Evolutionary conservation across 2,888 invertebrate species (phyloP), one percentile per base, ranked within the genome.

Genomic region (Papilio protenor): DNA sequence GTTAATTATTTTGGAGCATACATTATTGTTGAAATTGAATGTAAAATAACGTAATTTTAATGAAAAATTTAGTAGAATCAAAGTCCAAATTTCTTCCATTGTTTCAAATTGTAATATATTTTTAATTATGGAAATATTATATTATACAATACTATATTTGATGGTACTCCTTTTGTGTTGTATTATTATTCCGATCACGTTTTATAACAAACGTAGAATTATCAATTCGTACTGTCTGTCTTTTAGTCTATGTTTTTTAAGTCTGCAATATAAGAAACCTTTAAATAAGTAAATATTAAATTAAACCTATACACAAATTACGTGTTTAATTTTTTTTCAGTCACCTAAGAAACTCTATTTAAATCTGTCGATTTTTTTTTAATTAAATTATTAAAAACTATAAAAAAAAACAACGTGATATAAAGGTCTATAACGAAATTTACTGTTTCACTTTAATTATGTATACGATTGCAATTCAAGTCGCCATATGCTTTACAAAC

Each of bases 401-500:
- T 2, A 49, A 16, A 14, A 27, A 23, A 59, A 59, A 23, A 12
- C 2, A 14, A 23, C 23, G 5, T 40, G 40, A 33, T 64, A 40
- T 12, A 33, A 11, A 33, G 64, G 2, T 16, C 18, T 33, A 16
- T 10, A 64, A 27, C 8, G 18, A 4, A n/a, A 23, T 59, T 40
- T 18, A 64, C 64, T 64, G 40, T 40, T 64, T 27, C 27, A 40
- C 40, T 66, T 66, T 0, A 66, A 40, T 45, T n/a, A n/a, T 69
- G n/a, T 45, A 69, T 69, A 45, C 66, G 45, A 45, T 45, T 69
- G 45, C 66, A 72, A 23, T 72, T 27, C 45, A 72, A 69, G 40
- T 45, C 14, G 45, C 66, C 45, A 18, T 59, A 59, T 73, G 57
- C 45, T 61, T 73, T 59, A 61, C 21, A 45, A 61, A 73, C 59